A percentile compares a stretch with the other conserved stretches of the same genome.
Evolutionary conservation across 2,113 vertebrate genomes (phyloP).

Genomic region (Rhizomys pruinosus): DNA sequence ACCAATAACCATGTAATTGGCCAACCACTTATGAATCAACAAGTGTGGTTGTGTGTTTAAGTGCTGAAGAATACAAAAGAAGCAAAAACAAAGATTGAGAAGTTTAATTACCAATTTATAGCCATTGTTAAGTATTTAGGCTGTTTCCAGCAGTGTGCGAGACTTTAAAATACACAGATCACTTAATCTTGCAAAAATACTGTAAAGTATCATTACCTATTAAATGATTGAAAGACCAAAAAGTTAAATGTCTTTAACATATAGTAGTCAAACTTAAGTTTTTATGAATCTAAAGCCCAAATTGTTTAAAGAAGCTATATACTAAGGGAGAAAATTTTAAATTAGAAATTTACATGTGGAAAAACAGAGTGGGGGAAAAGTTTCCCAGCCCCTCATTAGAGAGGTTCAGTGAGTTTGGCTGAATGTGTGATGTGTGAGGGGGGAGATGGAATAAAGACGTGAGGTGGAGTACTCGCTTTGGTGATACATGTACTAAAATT

Average conservation of each 20-base stretch:
- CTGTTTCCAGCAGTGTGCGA: not conserved
- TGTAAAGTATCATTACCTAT: not conserved
- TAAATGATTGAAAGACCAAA: not conserved
- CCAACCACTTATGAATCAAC: not conserved
- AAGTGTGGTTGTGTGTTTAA: not conserved
- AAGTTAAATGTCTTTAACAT: not conserved
- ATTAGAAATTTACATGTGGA: no score
- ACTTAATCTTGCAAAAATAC: not conserved
- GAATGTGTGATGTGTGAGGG: no score
- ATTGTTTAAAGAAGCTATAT: not conserved
- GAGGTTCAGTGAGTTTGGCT: no score
- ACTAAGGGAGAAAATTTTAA: not conserved
- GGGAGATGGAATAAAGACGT: no score
- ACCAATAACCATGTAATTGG: no score
- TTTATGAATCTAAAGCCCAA: not conserved
- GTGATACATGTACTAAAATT: no score
- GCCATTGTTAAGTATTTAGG: not conserved
- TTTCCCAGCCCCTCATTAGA: no score
- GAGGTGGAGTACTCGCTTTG: no score
- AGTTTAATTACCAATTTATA: not conserved
- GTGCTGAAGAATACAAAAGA: not conserved
- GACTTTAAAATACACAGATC: not conserved
- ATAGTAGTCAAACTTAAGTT: not conserved
- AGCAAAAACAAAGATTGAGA: not conserved
- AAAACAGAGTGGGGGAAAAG: no score